Conservation (phyloP, 2,113 vertebrate genomes). For the Nestor notabilis region DNA sequence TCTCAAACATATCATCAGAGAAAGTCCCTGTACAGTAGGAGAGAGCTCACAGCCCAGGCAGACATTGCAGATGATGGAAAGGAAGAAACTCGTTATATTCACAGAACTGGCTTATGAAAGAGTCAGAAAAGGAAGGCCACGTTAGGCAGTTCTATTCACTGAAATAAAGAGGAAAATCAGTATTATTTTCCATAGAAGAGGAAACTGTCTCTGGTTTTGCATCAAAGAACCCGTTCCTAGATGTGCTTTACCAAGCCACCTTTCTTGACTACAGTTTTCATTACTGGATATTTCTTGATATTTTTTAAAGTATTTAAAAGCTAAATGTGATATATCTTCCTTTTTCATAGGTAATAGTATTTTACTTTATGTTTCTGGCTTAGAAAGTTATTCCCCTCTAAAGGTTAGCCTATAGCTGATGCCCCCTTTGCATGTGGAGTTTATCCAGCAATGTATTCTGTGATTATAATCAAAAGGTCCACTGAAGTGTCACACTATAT, state of each 20-base stretch:
- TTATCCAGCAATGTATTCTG: background rate
- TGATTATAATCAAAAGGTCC: background rate
- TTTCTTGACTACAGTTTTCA: background rate
- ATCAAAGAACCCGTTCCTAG: background rate
- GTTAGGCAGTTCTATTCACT: background rate
- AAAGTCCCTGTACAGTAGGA: background rate
- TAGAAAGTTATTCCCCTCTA: background rate
- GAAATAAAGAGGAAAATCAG: background rate
- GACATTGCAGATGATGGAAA: background rate
- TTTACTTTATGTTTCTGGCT: background rate
- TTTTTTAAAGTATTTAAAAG: background rate
- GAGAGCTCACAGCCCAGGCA: background rate
- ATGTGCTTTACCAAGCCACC: background rate
- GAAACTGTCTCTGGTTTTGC: background rate
- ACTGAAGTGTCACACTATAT: background rate
- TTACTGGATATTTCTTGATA: background rate
- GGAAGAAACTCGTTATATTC: background rate
- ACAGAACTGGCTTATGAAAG: rapidly evolving
- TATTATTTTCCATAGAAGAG: background rate
- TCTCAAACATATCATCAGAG: rapidly evolving
- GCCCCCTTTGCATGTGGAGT: background rate
- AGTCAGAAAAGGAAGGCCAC: background rate
- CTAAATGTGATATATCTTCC: background rate
- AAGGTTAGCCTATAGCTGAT: background rate
- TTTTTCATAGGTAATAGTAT: background rate